These are phyloP conservation scores for Planococcus citri DNA, from an alignment of 1,140 invertebrate species.

Conservation along the genomic window DNA sequence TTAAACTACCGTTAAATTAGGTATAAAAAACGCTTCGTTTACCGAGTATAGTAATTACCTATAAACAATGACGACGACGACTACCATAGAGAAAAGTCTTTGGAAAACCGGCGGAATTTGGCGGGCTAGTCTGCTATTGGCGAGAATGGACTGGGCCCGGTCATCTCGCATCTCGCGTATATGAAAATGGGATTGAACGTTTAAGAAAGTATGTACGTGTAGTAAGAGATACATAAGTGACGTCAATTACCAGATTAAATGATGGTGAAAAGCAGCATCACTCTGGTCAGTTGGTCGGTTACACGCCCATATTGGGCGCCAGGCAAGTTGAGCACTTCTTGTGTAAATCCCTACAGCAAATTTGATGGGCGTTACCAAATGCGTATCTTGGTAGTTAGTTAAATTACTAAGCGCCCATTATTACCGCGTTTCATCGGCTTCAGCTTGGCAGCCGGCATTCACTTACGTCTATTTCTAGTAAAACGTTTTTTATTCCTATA, in stretches of 20 bases:
- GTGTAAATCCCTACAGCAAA: constrained; percentile 13
- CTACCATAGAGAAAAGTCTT: no score
- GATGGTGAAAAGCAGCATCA: background rate
- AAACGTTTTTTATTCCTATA: constrained; percentile 8
- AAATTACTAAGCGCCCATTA: constrained; percentile 17
- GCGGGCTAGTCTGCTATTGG: no score
- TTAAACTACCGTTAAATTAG: no score
- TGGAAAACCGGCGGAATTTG: no score
- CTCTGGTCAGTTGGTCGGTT: constrained; percentile 2
- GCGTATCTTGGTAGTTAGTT: constrained; percentile 20
- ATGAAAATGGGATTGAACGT: background rate
- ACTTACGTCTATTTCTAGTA: constrained; percentile 18
- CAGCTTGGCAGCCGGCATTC: constrained; percentile 12
- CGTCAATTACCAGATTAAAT: background rate
- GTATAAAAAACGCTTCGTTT: no score
- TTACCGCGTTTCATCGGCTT: constrained; percentile 16
- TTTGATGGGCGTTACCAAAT: constrained; percentile 11
- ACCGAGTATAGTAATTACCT: no score
- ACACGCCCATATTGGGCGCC: constrained; percentile 15
- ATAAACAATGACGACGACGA: no score
- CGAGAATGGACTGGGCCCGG: no score
- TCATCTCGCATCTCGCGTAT: no score
- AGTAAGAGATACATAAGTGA: background rate
- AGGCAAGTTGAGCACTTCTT: constrained; percentile 6
- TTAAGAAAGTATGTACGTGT: background rate